phyloP scores from a whole-genome alignment of 2,888 invertebrate species.

The Ectropis crepuscularia region DNA sequence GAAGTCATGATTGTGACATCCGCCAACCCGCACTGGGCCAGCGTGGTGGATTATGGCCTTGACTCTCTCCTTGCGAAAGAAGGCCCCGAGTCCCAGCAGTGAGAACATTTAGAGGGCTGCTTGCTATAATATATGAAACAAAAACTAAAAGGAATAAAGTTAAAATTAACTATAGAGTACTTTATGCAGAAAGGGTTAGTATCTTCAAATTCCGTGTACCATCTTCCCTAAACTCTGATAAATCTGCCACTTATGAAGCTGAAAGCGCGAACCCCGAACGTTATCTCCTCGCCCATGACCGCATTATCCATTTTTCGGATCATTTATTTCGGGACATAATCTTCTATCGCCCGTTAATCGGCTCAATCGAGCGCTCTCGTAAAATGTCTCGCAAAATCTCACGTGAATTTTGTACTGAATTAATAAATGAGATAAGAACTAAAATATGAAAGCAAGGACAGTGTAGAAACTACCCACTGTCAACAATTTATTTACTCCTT shows the following conservation, averaged over 20 bases:
- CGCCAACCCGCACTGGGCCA: too few species aligned
- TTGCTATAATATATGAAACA: too few species aligned
- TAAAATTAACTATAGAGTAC: too few species aligned
- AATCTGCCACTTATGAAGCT: conserved; percentile 20
- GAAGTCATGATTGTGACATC: too few species aligned
- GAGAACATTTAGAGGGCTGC: too few species aligned
- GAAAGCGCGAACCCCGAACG: conserved; percentile 23
- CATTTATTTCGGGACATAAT: conserved; percentile 42
- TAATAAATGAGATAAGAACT: too few species aligned
- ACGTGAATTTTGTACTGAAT: background rate
- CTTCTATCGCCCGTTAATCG: conserved; percentile 32
- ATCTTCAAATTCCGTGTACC: too few species aligned
- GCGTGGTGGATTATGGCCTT: too few species aligned
- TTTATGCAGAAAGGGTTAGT: too few species aligned
- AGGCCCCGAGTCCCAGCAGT: too few species aligned
- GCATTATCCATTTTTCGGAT: conserved; percentile 36
- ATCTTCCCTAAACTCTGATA: background rate
- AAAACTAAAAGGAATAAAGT: too few species aligned
- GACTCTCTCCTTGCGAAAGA: too few species aligned
- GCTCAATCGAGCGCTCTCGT: conserved; percentile 23
- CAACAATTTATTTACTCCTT: background rate
- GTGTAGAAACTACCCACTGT: background rate
- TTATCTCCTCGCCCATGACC: conserved; percentile 35
- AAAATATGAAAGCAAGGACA: background rate
- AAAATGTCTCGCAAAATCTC: conserved; percentile 10